Evolutionary conservation across 2,888 invertebrate genomes (phyloP).

Genomic region (Syrista parreyssii): DNA sequence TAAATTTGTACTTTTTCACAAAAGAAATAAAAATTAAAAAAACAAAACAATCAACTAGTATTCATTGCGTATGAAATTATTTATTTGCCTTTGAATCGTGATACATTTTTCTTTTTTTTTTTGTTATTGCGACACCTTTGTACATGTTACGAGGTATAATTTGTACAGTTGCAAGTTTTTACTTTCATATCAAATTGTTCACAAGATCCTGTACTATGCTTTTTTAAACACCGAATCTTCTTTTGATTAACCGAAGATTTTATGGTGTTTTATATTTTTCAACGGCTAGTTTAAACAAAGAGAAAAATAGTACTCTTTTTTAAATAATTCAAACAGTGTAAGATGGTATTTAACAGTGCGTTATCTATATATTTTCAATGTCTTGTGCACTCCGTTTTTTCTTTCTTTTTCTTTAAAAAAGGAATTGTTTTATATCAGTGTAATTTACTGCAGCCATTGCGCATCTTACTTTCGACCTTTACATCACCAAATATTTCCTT

Average conservation of each 20-base stretch:
- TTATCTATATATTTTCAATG: not conserved
- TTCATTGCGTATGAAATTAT: not conserved
- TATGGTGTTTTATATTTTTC: no score
- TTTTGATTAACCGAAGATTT: not conserved
- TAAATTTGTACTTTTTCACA: not conserved
- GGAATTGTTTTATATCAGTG: constrained; percentile 30
- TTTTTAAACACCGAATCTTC: not conserved
- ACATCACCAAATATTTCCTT: constrained; percentile 50
- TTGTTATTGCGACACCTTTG: not conserved
- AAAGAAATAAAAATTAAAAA: not conserved
- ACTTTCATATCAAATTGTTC: not conserved
- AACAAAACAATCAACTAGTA: not conserved
- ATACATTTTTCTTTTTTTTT: not conserved
- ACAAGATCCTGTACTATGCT: not conserved
- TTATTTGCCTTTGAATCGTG: not conserved
- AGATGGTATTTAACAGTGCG: not conserved
- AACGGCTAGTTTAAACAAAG: no score
- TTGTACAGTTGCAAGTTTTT: not conserved
- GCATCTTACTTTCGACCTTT: constrained; percentile 45
- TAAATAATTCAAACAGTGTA: not conserved
- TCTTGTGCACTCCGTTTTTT: not conserved
- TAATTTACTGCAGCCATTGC: constrained; percentile 45
- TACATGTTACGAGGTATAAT: not conserved
- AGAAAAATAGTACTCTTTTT: not conserved
- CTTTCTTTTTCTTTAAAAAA: not conserved